Evolutionary conservation across 2,113 vertebrate species (phyloP).

Genomic region (Pseudonaja textilis): DNA sequence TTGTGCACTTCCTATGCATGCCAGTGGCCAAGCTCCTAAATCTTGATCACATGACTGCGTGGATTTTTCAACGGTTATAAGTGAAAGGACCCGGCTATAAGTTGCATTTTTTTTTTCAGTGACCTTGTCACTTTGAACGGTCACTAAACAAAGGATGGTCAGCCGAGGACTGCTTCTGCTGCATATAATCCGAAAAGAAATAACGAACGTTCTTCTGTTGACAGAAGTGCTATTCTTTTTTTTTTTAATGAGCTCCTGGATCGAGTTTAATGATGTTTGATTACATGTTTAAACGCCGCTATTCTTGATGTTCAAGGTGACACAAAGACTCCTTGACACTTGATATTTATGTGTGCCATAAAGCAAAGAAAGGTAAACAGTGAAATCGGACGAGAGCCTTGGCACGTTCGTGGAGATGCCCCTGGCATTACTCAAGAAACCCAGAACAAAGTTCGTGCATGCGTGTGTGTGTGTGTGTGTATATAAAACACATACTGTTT

Average conservation of each 20-base stretch:
- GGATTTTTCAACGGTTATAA: too few species aligned
- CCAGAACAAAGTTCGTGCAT: slow-evolving; percentile 21
- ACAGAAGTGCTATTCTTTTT: background rate
- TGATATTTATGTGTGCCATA: background rate
- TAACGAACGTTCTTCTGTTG: background rate
- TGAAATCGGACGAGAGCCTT: slow-evolving; percentile 26
- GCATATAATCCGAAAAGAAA: background rate
- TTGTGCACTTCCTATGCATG: too few species aligned
- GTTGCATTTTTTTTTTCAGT: too few species aligned
- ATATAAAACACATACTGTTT: too few species aligned
- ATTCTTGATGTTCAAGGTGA: slow-evolving; percentile 29
- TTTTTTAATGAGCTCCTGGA: background rate
- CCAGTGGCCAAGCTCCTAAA: too few species aligned
- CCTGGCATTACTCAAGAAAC: slow-evolving; percentile 52
- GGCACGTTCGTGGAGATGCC: slow-evolving; percentile 1
- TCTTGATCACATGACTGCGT: too few species aligned
- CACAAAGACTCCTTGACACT: background rate
- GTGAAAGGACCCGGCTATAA: too few species aligned
- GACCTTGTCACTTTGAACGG: too few species aligned
- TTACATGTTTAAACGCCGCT: background rate
- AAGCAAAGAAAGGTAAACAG: background rate
- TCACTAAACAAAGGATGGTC: too few species aligned
- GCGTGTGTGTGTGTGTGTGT: too few species aligned
- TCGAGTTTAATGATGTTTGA: background rate
- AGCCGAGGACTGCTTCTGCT: too few species aligned